These are phyloP conservation scores for Acleris literana DNA, from an alignment of 2,888 invertebrate genomes.

Conservation along the genomic window DNA sequence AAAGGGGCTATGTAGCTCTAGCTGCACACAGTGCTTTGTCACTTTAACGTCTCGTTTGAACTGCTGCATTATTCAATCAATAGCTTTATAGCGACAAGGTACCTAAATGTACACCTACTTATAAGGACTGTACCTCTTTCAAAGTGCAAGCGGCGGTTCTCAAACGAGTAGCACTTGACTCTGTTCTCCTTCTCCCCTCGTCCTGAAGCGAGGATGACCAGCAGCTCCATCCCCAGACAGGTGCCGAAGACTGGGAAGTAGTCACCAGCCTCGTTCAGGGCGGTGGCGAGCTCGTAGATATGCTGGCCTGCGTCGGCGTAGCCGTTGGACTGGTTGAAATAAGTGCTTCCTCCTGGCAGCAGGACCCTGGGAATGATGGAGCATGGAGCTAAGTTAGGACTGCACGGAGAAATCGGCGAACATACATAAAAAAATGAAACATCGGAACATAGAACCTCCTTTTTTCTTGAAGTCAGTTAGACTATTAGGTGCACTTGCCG, in stretches of 20 bases:
- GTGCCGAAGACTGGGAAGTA: slow-evolving; percentile 95
- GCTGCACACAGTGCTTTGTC: too few species aligned
- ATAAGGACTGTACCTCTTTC: slow-evolving; percentile 56
- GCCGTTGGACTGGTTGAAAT: slow-evolving; percentile 87
- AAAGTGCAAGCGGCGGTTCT: slow-evolving; percentile 87
- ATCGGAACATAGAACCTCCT: too few species aligned
- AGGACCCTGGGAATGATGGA: slow-evolving; percentile 83
- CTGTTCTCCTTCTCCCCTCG: slow-evolving; percentile 82
- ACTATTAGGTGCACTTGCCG: too few species aligned
- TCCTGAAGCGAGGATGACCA: slow-evolving; percentile 85
- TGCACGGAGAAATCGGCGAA: too few species aligned
- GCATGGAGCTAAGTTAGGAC: too few species aligned
- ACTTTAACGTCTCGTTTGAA: too few species aligned
- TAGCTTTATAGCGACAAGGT: too few species aligned
- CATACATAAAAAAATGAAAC: too few species aligned
- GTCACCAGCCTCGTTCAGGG: slow-evolving; percentile 87
- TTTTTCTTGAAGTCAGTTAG: too few species aligned
- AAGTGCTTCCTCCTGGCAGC: slow-evolving; percentile 92
- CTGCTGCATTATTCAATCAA: too few species aligned
- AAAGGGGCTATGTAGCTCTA: too few species aligned
- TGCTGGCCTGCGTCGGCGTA: slow-evolving; percentile 90
- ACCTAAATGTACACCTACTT: too few species aligned
- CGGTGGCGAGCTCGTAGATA: slow-evolving; percentile 86
- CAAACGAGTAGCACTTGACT: slow-evolving; percentile 84
- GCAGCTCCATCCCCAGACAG: slow-evolving; percentile 93